phyloP scores from a whole-genome alignment of 2,888 invertebrate species.

The Caenorhabditis imperialis region DNA sequence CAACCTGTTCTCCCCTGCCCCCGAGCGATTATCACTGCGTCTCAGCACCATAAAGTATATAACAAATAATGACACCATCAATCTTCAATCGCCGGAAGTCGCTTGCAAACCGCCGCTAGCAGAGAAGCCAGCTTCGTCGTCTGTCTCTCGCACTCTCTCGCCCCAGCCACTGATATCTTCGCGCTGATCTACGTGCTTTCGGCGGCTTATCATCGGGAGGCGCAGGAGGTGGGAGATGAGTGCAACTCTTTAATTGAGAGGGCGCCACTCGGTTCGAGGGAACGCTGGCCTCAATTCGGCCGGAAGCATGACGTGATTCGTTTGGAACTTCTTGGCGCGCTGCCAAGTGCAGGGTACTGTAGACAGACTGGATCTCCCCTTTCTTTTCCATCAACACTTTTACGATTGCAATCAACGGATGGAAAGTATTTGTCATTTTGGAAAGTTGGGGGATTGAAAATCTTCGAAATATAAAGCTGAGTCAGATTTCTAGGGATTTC shows the following conservation, averaged over 20 bases:
- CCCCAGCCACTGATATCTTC: constrained; percentile 22
- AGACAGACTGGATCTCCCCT: constrained; percentile 32
- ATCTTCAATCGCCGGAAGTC: constrained; percentile 56
- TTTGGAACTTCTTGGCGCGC: constrained; percentile 41
- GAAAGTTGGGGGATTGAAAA: too few relatives aligned
- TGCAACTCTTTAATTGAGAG: too few relatives aligned
- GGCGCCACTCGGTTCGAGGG: too few relatives aligned
- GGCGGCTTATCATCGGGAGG: too few relatives aligned
- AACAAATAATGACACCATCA: constrained; percentile 53
- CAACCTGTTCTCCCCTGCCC: constrained; percentile 35
- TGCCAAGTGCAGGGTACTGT: constrained; percentile 24
- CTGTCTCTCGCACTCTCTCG: constrained; percentile 19
- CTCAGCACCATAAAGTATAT: constrained; percentile 49
- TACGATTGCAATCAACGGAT: too few relatives aligned
- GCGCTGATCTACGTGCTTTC: constrained; percentile 8
- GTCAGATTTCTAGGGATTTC: too few relatives aligned
- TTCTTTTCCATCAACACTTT: too few relatives aligned
- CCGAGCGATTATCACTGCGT: constrained; percentile 22
- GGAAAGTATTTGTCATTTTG: too few relatives aligned
- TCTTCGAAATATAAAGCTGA: too few relatives aligned
- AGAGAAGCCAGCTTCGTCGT: constrained; percentile 38
- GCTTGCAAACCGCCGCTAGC: constrained; percentile 53
- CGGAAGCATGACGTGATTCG: constrained; percentile 39
- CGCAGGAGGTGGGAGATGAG: too few relatives aligned
- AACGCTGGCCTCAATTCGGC: too few relatives aligned